phyloP scores from a whole-genome alignment of 2,888 invertebrate genomes.

The Heliconius hortense region DNA sequence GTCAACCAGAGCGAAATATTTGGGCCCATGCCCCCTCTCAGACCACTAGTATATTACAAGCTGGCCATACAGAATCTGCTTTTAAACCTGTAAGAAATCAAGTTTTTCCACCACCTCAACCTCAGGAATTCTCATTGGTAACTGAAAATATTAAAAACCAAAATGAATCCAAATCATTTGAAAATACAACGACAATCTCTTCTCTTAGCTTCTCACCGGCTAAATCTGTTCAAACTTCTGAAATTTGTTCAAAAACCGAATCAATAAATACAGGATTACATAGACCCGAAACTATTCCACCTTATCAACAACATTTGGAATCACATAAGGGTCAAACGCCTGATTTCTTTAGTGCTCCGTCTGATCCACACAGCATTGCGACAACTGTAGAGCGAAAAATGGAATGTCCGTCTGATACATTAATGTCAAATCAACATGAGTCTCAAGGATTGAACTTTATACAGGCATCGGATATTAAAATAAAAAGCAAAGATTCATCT shows the following conservation, averaged over 20 bases:
- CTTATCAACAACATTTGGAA: conserved; percentile 85
- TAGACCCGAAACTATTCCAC: conserved; percentile 84
- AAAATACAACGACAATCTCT: conserved; percentile 55
- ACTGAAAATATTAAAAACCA: conserved; percentile 57
- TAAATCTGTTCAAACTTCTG: conserved; percentile 69
- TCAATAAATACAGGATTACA: conserved; percentile 80
- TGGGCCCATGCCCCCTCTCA: conserved; percentile 66
- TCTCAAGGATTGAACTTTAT: conserved; percentile 53
- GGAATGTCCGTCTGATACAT: conserved; percentile 39
- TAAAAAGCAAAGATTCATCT: conserved; percentile 74
- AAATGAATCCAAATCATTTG: conserved; percentile 59
- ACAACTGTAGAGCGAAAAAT: conserved; percentile 65
- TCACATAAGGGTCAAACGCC: conserved; percentile 83
- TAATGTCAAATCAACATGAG: conserved; percentile 46
- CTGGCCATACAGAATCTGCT: conserved; percentile 69
- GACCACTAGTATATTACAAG: conserved; percentile 67
- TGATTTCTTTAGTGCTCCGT: conserved; percentile 73
- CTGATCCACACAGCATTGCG: conserved; percentile 47
- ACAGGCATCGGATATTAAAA: conserved; percentile 54
- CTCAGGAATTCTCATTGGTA: conserved; percentile 63
- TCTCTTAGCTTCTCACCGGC: conserved; percentile 63
- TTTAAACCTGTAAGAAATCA: conserved; percentile 77
- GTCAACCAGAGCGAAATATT: conserved; percentile 50
- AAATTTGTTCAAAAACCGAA: conserved; percentile 69
- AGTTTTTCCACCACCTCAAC: conserved; percentile 65